Percentiles rank a stretch among this genome's conserved stretches.
Conservation (phyloP, 2,113 vertebrate species). For the Halichoeres trimaculatus region DNA sequence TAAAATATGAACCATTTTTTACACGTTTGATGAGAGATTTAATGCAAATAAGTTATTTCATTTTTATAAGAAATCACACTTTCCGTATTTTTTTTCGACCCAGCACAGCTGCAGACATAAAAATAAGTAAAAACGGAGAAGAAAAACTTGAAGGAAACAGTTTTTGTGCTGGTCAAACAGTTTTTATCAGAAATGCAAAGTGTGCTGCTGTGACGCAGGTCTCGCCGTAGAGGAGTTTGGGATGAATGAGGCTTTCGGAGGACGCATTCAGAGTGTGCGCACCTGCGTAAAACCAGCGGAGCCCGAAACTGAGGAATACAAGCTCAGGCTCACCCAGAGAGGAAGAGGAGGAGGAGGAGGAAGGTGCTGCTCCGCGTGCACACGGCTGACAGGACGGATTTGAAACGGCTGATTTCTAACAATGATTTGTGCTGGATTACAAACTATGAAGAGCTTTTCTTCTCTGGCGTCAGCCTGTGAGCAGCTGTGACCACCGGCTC, state of each 20-base stretch:
- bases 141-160: not conserved
- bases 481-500: constrained; percentile 46
- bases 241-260: constrained; percentile 44
- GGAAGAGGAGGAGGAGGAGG: constrained; percentile 39
- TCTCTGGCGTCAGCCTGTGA: constrained; percentile 19
- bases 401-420: constrained; percentile 43
- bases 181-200: not conserved
- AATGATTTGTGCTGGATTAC: constrained; percentile 72
- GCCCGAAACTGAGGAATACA: constrained; percentile 36
- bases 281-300: constrained; percentile 59
- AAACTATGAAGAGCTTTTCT: constrained; percentile 58
- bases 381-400: constrained; percentile 33
- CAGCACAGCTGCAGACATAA: not conserved
- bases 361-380: constrained; percentile 26
- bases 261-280: constrained; percentile 56
- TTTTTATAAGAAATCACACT: not conserved
- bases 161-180: not conserved
- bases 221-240: constrained; percentile 52
- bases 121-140: not conserved
- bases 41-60: not conserved
- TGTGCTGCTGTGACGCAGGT: constrained; percentile 49
- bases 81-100: not conserved
- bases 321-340: constrained; percentile 56
- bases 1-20: too few species aligned
- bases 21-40: too few species aligned